Conservation (phyloP, 2,888 invertebrate genomes). For the Pachymerium ferrugineum region DNA sequence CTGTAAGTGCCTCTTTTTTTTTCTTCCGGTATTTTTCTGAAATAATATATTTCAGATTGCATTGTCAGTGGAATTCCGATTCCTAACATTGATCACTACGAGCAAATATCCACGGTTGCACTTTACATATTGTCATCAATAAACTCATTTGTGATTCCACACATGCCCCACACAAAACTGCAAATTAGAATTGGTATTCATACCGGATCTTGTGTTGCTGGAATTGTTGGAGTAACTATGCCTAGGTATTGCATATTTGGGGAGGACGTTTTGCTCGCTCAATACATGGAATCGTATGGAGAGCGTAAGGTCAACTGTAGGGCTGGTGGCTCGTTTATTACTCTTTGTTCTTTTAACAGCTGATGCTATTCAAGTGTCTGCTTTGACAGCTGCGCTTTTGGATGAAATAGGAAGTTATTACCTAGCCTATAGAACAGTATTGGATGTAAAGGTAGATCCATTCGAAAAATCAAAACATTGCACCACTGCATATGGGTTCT, state of each 20-base stretch:
- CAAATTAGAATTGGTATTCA: constrained; percentile 77
- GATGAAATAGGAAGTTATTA: background rate
- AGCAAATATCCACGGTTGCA: constrained; percentile 82
- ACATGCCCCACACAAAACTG: constrained; percentile 62
- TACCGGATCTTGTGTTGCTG: constrained; percentile 53
- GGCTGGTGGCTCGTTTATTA: no score
- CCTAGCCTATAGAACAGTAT: background rate
- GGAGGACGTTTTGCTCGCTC: constrained; percentile 11
- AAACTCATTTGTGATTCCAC: constrained; percentile 69
- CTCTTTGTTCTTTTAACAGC: background rate
- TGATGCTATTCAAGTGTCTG: background rate
- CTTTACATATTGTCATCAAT: constrained; percentile 74
- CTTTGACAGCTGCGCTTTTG: background rate
- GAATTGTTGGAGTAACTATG: constrained; percentile 30
- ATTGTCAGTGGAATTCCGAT: constrained; percentile 15
- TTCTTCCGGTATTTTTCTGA: background rate
- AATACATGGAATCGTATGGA: constrained; percentile 22
- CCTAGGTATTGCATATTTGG: constrained; percentile 31
- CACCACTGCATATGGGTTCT: no score
- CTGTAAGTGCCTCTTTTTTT: constrained; percentile 28
- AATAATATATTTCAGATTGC: constrained; percentile 19
- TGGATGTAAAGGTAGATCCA: background rate
- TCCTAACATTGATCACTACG: constrained; percentile 61
- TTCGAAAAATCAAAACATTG: background rate
- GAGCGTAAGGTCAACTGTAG: constrained; percentile 10